Conservation (phyloP, 2,113 vertebrate species). For the Pionites leucogaster region DNA sequence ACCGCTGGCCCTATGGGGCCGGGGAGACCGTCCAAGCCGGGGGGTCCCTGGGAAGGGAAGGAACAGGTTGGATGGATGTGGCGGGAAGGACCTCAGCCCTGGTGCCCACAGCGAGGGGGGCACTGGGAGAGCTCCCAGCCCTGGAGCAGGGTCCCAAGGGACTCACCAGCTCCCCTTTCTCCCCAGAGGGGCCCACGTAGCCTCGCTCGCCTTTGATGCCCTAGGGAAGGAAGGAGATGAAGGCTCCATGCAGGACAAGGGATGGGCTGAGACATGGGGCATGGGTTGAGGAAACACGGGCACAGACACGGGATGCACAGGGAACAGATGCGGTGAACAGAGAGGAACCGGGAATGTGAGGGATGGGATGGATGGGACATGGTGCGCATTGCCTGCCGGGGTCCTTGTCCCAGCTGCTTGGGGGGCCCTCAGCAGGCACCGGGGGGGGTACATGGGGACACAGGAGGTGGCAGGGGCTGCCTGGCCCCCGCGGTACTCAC, state of each 20-base stretch:
- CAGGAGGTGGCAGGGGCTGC: not conserved
- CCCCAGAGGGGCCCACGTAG: conserved; percentile 77
- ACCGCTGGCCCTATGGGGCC: conserved; percentile 84
- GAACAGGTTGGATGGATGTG: not conserved
- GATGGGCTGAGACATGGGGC: not conserved
- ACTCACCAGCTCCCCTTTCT: conserved; percentile 92
- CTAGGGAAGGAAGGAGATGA: conserved; percentile 62
- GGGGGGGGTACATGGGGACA: not conserved
- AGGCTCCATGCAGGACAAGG: not conserved
- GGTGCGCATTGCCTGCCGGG: accelerated
- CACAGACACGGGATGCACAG: accelerated
- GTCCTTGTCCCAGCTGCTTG: not conserved
- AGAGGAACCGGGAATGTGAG: not conserved
- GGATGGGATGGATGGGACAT: not conserved
- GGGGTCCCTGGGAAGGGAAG: conserved; percentile 79
- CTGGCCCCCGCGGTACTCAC: conserved; percentile 72
- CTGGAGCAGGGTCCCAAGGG: accelerated
- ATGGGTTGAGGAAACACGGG: not conserved
- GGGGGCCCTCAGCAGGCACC: not conserved
- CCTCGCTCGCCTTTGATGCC: conserved; percentile 92
- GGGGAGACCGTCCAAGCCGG: conserved; percentile 84
- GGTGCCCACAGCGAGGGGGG: accelerated
- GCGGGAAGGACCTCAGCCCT: not conserved
- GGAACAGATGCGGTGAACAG: accelerated
- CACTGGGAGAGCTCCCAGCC: not conserved